Conservation (phyloP, 2,888 invertebrate species). For the Philhelius pedissequus region DNA sequence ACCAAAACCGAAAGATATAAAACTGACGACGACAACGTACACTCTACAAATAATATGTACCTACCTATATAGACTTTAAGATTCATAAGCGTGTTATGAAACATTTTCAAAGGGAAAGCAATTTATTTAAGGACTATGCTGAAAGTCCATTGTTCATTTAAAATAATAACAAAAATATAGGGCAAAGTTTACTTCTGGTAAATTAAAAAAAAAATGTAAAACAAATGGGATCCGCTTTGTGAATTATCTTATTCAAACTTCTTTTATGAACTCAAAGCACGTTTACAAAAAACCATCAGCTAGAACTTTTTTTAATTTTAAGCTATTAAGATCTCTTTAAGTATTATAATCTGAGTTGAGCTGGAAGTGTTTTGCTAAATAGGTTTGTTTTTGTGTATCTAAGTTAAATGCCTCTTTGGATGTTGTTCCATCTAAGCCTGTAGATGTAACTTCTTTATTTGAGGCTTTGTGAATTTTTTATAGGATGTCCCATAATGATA, state of each 20-base stretch:
- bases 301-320: neutral
- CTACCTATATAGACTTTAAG: neutral
- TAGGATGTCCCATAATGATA: no score
- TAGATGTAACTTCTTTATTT: no score
- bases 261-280: neutral
- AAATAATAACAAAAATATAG: neutral
- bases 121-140: conserved; percentile 10
- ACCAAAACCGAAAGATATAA: neutral
- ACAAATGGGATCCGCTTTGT: neutral
- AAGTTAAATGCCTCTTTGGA: neutral
- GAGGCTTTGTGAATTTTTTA: no score
- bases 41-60: neutral
- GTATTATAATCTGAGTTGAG: neutral
- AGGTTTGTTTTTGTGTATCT: no score
- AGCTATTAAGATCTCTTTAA: neutral
- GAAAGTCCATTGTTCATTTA: neutral
- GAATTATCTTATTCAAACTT: neutral
- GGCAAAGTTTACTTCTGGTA: neutral
- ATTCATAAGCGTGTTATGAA: conserved; percentile 13
- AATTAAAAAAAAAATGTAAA: neutral
- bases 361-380: neutral
- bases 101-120: neutral
- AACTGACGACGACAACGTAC: neutral
- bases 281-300: neutral
- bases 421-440: no score